Conservation (phyloP, 2,888 invertebrate genomes). For the Sclerodermus sp. region DNA sequence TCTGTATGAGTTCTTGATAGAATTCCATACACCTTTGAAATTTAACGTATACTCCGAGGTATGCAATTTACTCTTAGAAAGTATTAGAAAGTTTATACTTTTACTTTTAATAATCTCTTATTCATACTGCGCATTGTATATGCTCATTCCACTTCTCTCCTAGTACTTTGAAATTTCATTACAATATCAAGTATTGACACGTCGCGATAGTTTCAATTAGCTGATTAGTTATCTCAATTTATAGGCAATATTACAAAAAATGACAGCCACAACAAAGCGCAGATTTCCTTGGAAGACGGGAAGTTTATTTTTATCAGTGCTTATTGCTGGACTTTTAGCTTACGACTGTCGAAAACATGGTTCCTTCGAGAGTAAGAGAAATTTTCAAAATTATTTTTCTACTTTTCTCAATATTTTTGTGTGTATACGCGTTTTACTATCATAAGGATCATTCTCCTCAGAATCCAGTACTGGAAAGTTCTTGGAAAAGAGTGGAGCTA, state of each 20-base stretch:
- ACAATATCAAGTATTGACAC: neutral
- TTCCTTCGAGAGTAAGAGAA: slow-evolving; percentile 68
- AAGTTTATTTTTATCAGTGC: slow-evolving; percentile 64
- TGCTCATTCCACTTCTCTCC: too few species aligned
- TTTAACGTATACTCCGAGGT: too few species aligned
- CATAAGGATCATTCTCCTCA: slow-evolving; percentile 36
- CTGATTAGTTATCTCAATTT: slow-evolving; percentile 21
- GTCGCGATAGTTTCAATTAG: neutral
- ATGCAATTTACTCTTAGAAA: too few species aligned
- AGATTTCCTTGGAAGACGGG: slow-evolving; percentile 69
- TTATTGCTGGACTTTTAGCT: slow-evolving; percentile 65
- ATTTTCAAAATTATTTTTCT: slow-evolving; percentile 1
- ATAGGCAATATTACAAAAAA: slow-evolving; percentile 58
- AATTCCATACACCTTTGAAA: too few species aligned
- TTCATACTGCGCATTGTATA: too few species aligned
- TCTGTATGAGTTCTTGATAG: too few species aligned
- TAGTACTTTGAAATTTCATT: neutral
- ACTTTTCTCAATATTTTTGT: slow-evolving; percentile 9
- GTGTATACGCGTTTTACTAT: too few species aligned
- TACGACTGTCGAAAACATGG: slow-evolving; percentile 70
- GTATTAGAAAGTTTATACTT: too few species aligned
- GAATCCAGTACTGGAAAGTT: slow-evolving; percentile 69
- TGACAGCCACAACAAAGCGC: slow-evolving; percentile 56
- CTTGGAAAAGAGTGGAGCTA: slow-evolving; percentile 67
- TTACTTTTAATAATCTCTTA: too few species aligned